These are phyloP conservation scores for Acanthochromis polyacanthus DNA, from an alignment of 2,113 vertebrate species.

Conservation along the genomic window DNA sequence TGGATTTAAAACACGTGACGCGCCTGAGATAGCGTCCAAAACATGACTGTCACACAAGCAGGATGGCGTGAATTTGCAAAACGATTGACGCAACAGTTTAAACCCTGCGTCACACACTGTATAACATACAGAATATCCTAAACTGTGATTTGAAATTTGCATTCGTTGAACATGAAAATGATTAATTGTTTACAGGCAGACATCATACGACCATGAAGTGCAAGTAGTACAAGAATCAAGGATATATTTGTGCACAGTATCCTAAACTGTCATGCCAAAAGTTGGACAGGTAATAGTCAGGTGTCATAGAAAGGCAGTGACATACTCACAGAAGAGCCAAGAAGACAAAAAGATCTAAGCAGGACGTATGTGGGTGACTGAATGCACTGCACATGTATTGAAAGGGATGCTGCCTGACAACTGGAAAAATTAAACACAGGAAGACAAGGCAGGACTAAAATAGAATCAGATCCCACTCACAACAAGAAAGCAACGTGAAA, in stretches of 20 bases:
- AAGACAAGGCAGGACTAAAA: slow-evolving; percentile 12
- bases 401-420: not conserved
- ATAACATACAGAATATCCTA: no score
- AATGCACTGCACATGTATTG: not conserved
- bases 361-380: not conserved
- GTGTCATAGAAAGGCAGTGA: not conserved
- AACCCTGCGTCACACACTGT: no score
- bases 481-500: slow-evolving; percentile 19
- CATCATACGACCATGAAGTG: not conserved
- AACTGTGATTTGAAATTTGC: no score
- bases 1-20: no score
- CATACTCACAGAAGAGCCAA: slow-evolving; percentile 20
- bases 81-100: no score
- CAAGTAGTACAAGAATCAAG: no score
- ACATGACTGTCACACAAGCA: no score
- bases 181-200: no score
- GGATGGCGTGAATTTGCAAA: no score
- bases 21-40: no score
- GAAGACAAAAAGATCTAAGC: not conserved
- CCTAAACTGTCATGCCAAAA: not conserved
- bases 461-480: slow-evolving; percentile 14
- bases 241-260: not conserved
- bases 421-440: not conserved
- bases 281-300: not conserved
- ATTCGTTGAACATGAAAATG: no score